These are phyloP conservation scores for Campylomormyrus numenius DNA, from an alignment of 2,113 vertebrate species.

Conservation along the genomic window DNA sequence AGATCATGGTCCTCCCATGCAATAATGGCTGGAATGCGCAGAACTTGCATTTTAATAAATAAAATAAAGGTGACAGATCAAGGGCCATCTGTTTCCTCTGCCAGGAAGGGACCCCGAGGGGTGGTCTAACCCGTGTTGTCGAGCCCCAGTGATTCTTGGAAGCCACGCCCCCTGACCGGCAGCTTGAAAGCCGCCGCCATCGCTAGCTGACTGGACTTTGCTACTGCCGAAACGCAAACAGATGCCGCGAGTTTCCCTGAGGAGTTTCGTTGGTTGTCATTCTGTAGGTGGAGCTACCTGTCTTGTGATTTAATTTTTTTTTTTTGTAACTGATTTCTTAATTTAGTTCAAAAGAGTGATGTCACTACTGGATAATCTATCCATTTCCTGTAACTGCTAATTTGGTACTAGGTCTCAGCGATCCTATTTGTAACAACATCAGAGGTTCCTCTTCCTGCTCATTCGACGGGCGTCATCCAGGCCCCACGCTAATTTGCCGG, in stretches of 20 bases:
- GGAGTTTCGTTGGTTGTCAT: not conserved
- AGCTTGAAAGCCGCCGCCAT: not conserved
- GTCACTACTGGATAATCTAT: not conserved
- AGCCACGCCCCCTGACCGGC: not conserved
- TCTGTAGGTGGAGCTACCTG: not conserved
- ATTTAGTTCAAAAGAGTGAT: not conserved
- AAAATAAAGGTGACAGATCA: constrained; percentile 5
- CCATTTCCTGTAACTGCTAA: not conserved
- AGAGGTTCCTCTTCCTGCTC: not conserved
- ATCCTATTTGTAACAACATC: not conserved
- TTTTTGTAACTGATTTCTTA: not conserved
- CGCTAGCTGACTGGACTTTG: not conserved
- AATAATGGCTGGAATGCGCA: not conserved
- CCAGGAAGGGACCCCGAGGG: not conserved
- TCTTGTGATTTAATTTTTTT: not conserved
- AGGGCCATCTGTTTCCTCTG: constrained; percentile 4
- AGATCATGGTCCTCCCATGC: not conserved
- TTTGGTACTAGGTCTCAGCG: not conserved
- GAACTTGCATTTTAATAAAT: not conserved
- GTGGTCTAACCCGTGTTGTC: not conserved
- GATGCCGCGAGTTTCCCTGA: not conserved
- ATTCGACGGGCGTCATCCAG: not conserved
- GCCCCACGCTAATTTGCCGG: not conserved
- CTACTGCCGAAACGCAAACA: not conserved
- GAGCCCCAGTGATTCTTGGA: not conserved